phyloP scores from a whole-genome alignment of 2,113 vertebrate genomes.

The Apteryx owenii region DNA sequence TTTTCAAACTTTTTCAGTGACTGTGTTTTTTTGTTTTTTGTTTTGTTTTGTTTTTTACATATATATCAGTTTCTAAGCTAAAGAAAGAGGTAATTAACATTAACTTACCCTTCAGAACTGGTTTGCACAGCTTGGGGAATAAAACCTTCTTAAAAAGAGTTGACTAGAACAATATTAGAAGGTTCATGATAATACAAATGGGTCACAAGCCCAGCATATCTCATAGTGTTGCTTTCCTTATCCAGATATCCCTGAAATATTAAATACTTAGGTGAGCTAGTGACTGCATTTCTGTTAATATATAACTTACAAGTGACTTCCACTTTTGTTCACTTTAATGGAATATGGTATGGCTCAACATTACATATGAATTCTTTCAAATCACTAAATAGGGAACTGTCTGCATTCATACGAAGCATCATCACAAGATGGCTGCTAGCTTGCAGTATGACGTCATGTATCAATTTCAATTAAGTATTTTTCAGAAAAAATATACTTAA shows the following conservation, averaged over 20 bases:
- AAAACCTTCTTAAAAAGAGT: conserved; percentile 20
- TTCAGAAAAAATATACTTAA: neutral
- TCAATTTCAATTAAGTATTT: neutral
- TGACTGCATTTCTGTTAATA: neutral
- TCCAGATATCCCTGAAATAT: conserved; percentile 12
- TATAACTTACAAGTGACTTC: neutral
- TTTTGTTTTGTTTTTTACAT: neutral
- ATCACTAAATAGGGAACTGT: neutral
- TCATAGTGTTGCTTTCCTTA: neutral
- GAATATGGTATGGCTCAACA: neutral
- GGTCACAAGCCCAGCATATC: conserved; percentile 19
- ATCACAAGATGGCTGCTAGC: neutral
- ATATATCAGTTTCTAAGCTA: neutral
- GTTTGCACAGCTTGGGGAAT: conserved; percentile 25
- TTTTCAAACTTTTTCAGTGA: neutral
- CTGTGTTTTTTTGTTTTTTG: neutral
- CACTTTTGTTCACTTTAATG: neutral
- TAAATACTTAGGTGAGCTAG: neutral
- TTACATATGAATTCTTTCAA: neutral
- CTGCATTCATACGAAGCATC: neutral
- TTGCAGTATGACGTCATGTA: neutral
- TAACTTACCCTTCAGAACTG: neutral
- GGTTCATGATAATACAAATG: conserved; percentile 34
- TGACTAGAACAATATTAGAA: conserved; percentile 40
- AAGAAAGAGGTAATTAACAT: neutral